Percentiles rank a stretch among this genome's conserved stretches.
These are phyloP conservation scores for Jordanella pulchra DNA, from an alignment of 2,797 vertebrate species.

Conservation along the genomic window DNA sequence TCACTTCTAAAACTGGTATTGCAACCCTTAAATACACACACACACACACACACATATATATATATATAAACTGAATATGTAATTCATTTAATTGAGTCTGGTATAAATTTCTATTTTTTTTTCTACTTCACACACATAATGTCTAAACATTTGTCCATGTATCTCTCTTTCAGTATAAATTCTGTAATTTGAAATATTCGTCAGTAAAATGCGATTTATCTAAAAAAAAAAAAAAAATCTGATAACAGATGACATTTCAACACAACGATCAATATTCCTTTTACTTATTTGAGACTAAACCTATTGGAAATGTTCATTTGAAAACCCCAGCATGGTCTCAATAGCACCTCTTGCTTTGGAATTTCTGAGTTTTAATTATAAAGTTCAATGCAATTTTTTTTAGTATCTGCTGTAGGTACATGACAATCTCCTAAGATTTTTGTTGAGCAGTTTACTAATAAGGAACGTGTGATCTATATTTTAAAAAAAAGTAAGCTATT, in stretches of 20 bases:
- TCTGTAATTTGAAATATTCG: not conserved
- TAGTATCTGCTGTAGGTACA: not conserved
- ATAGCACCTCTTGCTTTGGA: not conserved
- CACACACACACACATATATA: not conserved
- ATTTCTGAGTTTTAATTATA: not conserved
- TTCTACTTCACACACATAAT: not conserved
- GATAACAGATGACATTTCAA: not conserved
- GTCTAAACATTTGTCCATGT: not conserved
- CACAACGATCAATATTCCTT: not conserved
- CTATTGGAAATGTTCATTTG: too few relatives aligned
- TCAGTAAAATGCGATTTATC: not conserved
- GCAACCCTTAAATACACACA: not conserved
- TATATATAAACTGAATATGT: not conserved
- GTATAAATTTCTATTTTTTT: not conserved
- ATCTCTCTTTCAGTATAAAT: not conserved
- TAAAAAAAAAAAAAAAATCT: too few relatives aligned
- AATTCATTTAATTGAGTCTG: not conserved
- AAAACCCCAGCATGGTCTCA: not conserved
- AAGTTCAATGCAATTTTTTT: not conserved
- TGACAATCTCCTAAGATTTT: not conserved
- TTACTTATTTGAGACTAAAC: not conserved
- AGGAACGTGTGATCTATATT: not conserved
- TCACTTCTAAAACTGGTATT: too few relatives aligned
- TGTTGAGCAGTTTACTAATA: not conserved
- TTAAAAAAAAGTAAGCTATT: not conserved